Evolutionary conservation across 1,140 invertebrate species (phyloP), one percentile per base, ranked within the genome.

Genomic region (Drosophila orosa): DNA sequence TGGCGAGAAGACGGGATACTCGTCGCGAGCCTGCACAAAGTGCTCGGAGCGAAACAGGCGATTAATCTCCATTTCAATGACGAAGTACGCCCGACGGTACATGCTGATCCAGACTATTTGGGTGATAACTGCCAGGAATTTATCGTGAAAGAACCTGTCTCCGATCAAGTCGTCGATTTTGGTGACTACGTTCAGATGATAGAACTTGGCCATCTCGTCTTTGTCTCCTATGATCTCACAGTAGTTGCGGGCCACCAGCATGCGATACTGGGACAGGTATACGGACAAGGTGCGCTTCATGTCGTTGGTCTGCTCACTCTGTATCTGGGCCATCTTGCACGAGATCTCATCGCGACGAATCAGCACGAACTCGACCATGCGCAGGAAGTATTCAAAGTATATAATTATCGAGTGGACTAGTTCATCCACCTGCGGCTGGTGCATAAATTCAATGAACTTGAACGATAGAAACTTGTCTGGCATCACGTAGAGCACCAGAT

Each of bases 41-140:
- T 92, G 85, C 44, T 91, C 91, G 1, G 91, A 90, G 3, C 85
- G 57, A 45, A 92, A 91, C 0, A 92, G 31, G 3, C 91, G 82
- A 76, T 89, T 81, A 60, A 92, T 89, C 58, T 92, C 91, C 80
- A 76, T 77, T 52, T 91, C 85, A n/a, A 91, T 92, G 7, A 90
- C 48, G 4, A 69, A 42, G 17, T 89, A 91, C 13, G 83, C 89
- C 22, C 89, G 63, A 0, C 91, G 71, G 40, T 90, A 76, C 78
- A 85, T 79, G 0, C 74, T 73, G 5, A 92, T 91, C 89, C 91
- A 92, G 1, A 91, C 73, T 12, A 92, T 73, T 45, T 91, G 82
- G 1, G 59, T 89, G 27, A 56, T 55, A 12, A 80, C 84, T 7
- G 89, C 78, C 9, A 91, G 31, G 7, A 92, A 90, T 0, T 78